These are phyloP conservation scores for Phania funesta DNA, from an alignment of 2,888 invertebrate species.

Conservation along the genomic window DNA sequence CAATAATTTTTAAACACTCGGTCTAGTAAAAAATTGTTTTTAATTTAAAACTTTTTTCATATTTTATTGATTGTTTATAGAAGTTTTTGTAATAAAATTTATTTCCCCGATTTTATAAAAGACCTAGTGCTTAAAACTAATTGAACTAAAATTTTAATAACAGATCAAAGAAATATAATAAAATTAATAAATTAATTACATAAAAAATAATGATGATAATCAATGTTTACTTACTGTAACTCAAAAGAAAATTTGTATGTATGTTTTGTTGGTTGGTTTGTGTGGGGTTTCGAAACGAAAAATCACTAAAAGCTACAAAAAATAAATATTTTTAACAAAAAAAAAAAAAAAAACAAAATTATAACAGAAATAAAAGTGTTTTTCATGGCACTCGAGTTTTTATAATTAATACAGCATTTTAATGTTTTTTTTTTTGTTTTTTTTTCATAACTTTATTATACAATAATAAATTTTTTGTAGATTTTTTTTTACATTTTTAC, in stretches of 20 bases:
- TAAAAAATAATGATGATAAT: too few species aligned
- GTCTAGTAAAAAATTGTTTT: too few species aligned
- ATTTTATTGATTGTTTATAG: too few species aligned
- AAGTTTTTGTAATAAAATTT: too few species aligned
- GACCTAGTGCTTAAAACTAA: too few species aligned
- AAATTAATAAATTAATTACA: too few species aligned
- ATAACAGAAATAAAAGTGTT: neutral
- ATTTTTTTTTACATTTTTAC: slow-evolving; percentile 64
- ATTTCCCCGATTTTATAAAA: too few species aligned
- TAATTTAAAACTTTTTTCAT: too few species aligned
- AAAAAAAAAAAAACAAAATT: slow-evolving; percentile 23
- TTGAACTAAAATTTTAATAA: too few species aligned
- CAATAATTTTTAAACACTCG: too few species aligned
- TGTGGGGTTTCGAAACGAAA: slow-evolving; percentile 32
- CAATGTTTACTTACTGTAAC: slow-evolving; percentile 58
- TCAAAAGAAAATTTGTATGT: slow-evolving; percentile 32
- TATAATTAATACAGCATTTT: slow-evolving; percentile 34
- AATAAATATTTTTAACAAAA: slow-evolving; percentile 22
- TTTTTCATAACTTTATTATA: slow-evolving; percentile 66
- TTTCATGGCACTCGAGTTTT: slow-evolving; percentile 9
- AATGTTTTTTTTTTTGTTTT: slow-evolving; percentile 32
- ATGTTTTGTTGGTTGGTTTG: slow-evolving; percentile 29
- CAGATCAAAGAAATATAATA: too few species aligned
- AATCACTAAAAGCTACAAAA: slow-evolving; percentile 47
- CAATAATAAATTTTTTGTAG: slow-evolving; percentile 63